Evolutionary conservation across 2,113 vertebrate genomes (phyloP).

Genomic region (Ptyas mucosa): DNA sequence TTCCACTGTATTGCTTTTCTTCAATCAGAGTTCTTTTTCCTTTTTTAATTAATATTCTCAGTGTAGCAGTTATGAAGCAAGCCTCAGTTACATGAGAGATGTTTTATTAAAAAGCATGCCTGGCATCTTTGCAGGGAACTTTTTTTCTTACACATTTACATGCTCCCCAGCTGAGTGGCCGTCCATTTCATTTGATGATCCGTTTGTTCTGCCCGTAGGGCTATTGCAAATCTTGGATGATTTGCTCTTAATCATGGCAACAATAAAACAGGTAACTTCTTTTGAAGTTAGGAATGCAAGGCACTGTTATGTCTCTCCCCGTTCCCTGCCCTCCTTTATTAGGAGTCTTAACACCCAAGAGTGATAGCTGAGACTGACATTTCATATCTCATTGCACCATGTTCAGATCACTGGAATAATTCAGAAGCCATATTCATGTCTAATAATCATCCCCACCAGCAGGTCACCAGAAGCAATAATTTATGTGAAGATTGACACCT

Average conservation of each 20-base stretch:
- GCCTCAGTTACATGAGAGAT: slow-evolving; percentile 55
- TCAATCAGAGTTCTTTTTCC: slow-evolving; percentile 42
- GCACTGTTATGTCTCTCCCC: slow-evolving; percentile 5
- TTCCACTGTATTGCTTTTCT: slow-evolving; percentile 25
- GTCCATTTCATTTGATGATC: slow-evolving; percentile 63
- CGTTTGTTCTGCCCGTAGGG: slow-evolving; percentile 64
- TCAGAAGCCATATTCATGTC: not conserved
- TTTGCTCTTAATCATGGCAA: slow-evolving; percentile 66
- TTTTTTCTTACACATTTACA: slow-evolving; percentile 61
- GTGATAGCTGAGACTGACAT: slow-evolving; percentile 54
- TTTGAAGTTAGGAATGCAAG: slow-evolving; percentile 53
- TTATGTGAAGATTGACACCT: not conserved
- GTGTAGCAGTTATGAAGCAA: slow-evolving; percentile 54
- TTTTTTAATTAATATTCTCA: slow-evolving; percentile 49
- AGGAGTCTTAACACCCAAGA: slow-evolving; percentile 45
- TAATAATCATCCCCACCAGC: not conserved
- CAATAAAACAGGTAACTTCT: slow-evolving; percentile 58
- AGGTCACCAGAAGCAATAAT: slow-evolving; percentile 33
- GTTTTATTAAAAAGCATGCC: slow-evolving; percentile 66
- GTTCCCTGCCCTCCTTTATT: slow-evolving; percentile 39
- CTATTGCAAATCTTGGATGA: slow-evolving; percentile 58
- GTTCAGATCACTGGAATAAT: slow-evolving; percentile 26
- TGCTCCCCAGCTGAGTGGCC: slow-evolving; percentile 63
- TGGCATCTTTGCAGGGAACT: slow-evolving; percentile 53
- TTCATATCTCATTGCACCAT: slow-evolving; percentile 49